Percentiles rank a stretch among this genome's conserved stretches.
Evolutionary conservation across 2,113 vertebrate species (phyloP).

Genomic region (Nothocercus julius): DNA sequence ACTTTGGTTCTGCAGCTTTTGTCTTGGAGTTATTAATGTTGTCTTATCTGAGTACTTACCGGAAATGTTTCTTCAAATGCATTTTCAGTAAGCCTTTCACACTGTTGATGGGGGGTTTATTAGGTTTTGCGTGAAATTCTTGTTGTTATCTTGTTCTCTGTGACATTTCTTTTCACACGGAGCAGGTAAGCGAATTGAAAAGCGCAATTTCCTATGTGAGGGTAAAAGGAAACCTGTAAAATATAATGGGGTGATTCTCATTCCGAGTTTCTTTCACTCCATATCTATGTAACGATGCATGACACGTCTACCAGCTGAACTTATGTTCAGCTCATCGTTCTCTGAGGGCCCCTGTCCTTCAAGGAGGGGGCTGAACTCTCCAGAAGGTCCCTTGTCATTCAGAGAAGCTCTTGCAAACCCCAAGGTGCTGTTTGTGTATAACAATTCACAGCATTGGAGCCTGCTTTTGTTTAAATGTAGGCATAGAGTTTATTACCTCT

Average conservation of each 20-base stretch:
- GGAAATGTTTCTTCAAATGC: background rate
- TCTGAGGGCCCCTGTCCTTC: background rate
- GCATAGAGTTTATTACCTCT: slow-evolving; percentile 13
- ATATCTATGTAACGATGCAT: background rate
- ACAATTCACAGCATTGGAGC: background rate
- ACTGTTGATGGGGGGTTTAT: background rate
- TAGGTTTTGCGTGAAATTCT: background rate
- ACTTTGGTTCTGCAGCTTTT: background rate
- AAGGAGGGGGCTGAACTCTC: background rate
- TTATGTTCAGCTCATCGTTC: accelerated
- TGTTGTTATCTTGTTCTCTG: background rate
- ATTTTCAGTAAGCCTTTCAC: background rate
- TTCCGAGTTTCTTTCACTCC: background rate
- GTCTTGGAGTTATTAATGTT: background rate
- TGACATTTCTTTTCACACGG: background rate
- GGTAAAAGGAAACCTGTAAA: accelerated
- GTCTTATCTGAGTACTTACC: background rate
- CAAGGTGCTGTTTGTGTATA: background rate
- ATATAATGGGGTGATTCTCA: background rate
- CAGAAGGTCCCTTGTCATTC: background rate
- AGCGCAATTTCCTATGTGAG: background rate
- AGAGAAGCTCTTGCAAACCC: background rate
- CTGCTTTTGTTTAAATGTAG: background rate
- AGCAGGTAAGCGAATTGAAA: background rate
- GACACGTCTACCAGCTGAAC: background rate